phyloP scores from a whole-genome alignment of 2,113 vertebrate species.

The Gnathonemus echidnorhynchus region DNA sequence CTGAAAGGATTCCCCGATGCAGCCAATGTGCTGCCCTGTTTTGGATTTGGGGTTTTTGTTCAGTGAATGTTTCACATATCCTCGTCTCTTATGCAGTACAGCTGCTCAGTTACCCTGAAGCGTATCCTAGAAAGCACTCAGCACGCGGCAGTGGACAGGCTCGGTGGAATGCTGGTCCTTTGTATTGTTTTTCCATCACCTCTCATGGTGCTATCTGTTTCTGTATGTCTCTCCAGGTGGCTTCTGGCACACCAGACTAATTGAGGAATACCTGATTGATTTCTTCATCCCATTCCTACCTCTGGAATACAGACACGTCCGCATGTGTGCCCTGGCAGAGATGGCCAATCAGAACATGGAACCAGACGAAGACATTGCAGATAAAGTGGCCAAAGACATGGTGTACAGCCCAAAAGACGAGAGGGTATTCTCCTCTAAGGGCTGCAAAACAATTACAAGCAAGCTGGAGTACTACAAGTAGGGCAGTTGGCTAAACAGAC shows the following conservation, averaged over 20 bases:
- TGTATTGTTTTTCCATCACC: not conserved
- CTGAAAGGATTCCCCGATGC: not conserved
- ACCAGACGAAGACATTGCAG: conserved; percentile 54
- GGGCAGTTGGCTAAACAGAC: not conserved
- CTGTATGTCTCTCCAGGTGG: conserved; percentile 62
- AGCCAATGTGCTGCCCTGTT: not conserved
- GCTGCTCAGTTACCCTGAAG: too few relatives aligned
- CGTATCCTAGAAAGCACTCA: not conserved
- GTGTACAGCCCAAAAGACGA: conserved; percentile 83
- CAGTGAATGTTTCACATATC: too few relatives aligned
- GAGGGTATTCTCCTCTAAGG: conserved; percentile 78
- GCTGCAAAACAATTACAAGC: conserved; percentile 86
- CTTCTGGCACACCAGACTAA: conserved; percentile 86
- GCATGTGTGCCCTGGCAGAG: conserved; percentile 76
- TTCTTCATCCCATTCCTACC: conserved; percentile 90
- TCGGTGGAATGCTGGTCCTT: not conserved
- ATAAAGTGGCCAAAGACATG: conserved; percentile 68
- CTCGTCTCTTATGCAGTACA: too few relatives aligned
- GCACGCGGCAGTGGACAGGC: not conserved
- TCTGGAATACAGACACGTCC: conserved; percentile 80
- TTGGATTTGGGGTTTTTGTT: too few relatives aligned
- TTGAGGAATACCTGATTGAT: conserved; percentile 88
- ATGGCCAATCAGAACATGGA: conserved; percentile 49
- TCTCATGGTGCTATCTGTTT: not conserved
- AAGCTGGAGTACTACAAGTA: conserved; percentile 78